phyloP scores from a whole-genome alignment of 2,797 vertebrate genomes.

The Tenualosa ilisha region DNA sequence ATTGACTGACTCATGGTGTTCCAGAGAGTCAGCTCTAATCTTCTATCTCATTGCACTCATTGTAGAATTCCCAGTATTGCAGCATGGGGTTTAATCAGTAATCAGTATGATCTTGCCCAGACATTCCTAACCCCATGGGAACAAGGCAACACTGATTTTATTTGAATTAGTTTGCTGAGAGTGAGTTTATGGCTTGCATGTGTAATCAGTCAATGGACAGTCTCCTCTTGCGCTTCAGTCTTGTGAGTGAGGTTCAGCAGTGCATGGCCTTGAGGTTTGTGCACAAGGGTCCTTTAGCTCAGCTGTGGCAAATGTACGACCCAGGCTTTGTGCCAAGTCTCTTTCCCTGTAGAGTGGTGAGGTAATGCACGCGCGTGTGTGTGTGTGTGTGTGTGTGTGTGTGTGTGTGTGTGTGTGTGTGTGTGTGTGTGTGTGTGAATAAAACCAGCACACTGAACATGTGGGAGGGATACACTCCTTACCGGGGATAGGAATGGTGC shows the following conservation, averaged over 20 bases:
- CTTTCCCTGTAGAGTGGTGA: neutral
- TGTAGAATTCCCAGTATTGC: neutral
- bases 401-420: conserved; percentile 52
- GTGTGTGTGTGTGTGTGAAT: neutral
- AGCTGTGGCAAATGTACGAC: neutral
- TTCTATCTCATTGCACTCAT: neutral
- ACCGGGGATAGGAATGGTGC: neutral
- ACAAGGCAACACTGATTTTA: neutral
- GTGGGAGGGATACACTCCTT: neutral
- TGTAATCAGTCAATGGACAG: neutral
- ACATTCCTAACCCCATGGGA: neutral
- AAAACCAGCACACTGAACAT: neutral
- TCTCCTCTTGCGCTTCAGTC: neutral
- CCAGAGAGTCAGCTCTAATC: neutral
- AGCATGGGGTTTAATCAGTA: neutral
- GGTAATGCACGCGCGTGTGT: neutral
- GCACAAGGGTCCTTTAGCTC: neutral
- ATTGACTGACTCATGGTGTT: neutral
- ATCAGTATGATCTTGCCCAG: neutral
- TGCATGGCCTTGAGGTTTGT: neutral
- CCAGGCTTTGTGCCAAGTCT: neutral
- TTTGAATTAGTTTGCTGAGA: neutral
- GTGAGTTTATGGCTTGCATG: neutral
- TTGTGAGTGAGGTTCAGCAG: neutral
- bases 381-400: conserved; percentile 33